Evolutionary conservation across 2,113 vertebrate species (phyloP), one percentile per base, ranked within the genome.

Genomic region (Malaclemys terrapin): DNA sequence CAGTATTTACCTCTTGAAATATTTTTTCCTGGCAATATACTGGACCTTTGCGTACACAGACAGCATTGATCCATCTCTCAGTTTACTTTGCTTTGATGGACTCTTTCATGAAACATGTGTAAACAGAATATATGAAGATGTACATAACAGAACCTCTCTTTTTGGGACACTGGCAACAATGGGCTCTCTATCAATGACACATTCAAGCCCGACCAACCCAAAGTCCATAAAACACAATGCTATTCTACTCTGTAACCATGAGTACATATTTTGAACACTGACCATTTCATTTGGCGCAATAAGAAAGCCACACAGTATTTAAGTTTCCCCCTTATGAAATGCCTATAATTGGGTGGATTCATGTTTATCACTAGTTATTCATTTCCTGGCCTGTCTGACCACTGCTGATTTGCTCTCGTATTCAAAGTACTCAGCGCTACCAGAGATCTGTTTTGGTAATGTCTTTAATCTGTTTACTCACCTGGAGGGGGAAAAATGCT

Each of bases 41-140:
- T 72, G 69, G 78, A n/a, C 82, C 59, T 93, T 91, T 91, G 89
- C 38, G 31, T 50, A 38, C 53, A 42, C 80, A 87, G 52, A 76
- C 12, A 86, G 84, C n/a, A 57, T 90, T 87, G 91, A 86, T 86
- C 8, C 53, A 20, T 56, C 59, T 90, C 50, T 90, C 50, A 56
- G 38, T 78, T 92, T 87, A 57, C 88, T 95, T 93, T 97, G 80
- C 54, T 97, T 47, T 97, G 83, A 97, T 95, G 84, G 45, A 78
- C 31, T 87, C 75, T 52, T 92, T 94, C 90, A 91, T 93, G 52
- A 80, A 93, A 89, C 31, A 69, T 3, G 50, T 53, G 53, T 85
- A 94, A 92, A 91, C 6, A 81, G n/a, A 90, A 90, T 45, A 84
- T 20, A 93, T 78, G 94, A 93, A 94, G 84, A 92, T 54, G 57